Evolutionary conservation across 2,113 vertebrate genomes (phyloP), one percentile per base, ranked within the genome.

Genomic region (Aramus guarauna): DNA sequence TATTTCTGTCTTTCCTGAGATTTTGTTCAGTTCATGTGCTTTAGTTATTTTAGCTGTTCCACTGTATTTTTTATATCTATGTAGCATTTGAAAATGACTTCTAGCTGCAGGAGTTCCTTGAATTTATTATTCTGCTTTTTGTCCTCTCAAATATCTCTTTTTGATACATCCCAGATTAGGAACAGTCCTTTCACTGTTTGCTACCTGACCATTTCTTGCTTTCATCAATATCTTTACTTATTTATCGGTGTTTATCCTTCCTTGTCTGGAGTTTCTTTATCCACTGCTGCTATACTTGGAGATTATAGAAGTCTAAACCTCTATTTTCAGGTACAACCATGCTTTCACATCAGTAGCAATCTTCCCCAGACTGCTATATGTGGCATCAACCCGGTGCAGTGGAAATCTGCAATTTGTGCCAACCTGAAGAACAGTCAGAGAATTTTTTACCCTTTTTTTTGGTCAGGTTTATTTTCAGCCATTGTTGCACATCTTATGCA

Each of bases 301-400:
- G 39, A 66, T 90, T 24, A 43, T 12, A n/a, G 58, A 88, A 78
- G 12, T 52, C 34, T 78, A 47, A 82, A 89, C 24, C 8, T 48
- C 10, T 79, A 0, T 74, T 72, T 78, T 82, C 34, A 13, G 7
- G 29, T 86, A n/a, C 24, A 79, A 8, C 30, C 7, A 12, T 58
- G 30, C 13, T 76, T 90, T 58, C n/a, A 39, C 23, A 64, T 52
- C 27, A 41, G 20, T 21, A 86, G 24, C 29, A n/a, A 17, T 58
- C 50, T 89, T 64, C 39, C 37, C 18, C n/a, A 82, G 9, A 15
- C 60, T 81, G 16, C 21, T 62, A 0, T 53, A 9, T 36, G 24
- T 86, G 37, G 21, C 66, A 60, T 30, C 43, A 85, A 0, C 22
- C 12, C 0, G 1, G 2, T 62, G 23, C 52, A 15, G 14, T 34